Evolutionary conservation across 1,140 invertebrate species (phyloP), one percentile per base, ranked within the genome.

Genomic region (Papilio machaon): DNA sequence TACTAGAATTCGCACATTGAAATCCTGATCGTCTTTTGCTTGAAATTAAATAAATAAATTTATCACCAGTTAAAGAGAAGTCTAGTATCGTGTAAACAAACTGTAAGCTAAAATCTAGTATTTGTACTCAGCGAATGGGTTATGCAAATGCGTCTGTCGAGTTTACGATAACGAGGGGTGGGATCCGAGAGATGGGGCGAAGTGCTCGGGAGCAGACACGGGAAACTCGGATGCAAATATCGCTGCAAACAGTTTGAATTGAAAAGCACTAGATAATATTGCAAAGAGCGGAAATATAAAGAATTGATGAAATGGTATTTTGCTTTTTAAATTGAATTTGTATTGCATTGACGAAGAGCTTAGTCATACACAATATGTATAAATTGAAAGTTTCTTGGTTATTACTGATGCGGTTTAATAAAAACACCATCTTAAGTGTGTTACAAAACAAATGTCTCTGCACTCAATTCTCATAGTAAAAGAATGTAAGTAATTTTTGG

Each of bases 141-240:
- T 73, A 76, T 76, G 74, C 74, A 76, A 76, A 76, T 76, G 74
- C 74, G 23, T 76, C 74, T 74, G 46, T 47, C 74, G 46, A 76
- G 47, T 76, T 47, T 76, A 30, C 74, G 46, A 52, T 52, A 76
- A 76, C 74, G 74, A 76, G 74, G 46, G 74, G 11, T 47, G 17
- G 19, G 47, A 19, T 13, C 43, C 46, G 46, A 74, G 73, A 74
- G 73, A 74, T 35, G 43, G 47, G 47, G 46, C 47, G 46, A 75
- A 75, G 73, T 76, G 23, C 74, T 52, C 47, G 74, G 19, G 74
- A 76, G 23, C 74, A 47, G 47, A 11, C n/a, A 19, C 43, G 73
- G 73, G 46, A 19, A 74, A 43, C 43, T 43, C 73, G 17, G 60
- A 70, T 47, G 74, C 46, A 76, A 76, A 76, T 76, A 76, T 76